Evolutionary conservation across 2,113 vertebrate genomes (phyloP), one percentile per base, ranked within the genome.

Genomic region (Alexandromys fortis): DNA sequence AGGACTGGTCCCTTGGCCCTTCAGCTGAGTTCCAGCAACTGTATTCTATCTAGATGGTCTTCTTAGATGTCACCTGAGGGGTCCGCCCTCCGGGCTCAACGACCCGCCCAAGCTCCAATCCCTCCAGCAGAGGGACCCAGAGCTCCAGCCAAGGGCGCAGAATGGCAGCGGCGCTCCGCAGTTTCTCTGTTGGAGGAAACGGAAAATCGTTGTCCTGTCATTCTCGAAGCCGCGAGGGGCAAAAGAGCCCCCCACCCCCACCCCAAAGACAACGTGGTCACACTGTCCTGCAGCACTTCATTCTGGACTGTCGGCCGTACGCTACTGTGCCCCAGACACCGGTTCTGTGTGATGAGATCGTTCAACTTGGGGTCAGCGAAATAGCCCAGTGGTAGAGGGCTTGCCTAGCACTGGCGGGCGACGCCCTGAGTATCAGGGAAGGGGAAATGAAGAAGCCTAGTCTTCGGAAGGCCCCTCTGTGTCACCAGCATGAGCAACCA

Each of bases 61-160:
- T 30, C 2, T 11, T 9, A 86, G 42, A 21, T 49, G 45, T 86
- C 26, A 86, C 85, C 85, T 68, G 38, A 22, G 11, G 19, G 83
- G 30, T 33, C 45, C 1, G 17, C 45, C 65, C 65, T 68, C 13
- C 1, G 1, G 77, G 30, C 45, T 38, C 63, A 30, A 73, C 13
- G 2, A 58, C 45, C n/a, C 11, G 28, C 73, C 42, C 65, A 7
- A 70, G 52, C 55, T 79, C 35, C 42, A 3, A 1, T 78, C 47
- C 26, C 8, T 81, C 97, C 97, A 95, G 97, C 92, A 98, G 97
- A 81, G 97, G 97, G 97, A 94, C 92, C 97, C 95, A 91, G 78
- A 95, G 76, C 42, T 89, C 90, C 91, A 92, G 91, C 38, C 87
- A 93, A 89, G 9, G 6, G 68, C 61, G 7, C 61, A 0, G 45